phyloP scores from a whole-genome alignment of 1,140 invertebrate species.

The Sinonovacula constricta region DNA sequence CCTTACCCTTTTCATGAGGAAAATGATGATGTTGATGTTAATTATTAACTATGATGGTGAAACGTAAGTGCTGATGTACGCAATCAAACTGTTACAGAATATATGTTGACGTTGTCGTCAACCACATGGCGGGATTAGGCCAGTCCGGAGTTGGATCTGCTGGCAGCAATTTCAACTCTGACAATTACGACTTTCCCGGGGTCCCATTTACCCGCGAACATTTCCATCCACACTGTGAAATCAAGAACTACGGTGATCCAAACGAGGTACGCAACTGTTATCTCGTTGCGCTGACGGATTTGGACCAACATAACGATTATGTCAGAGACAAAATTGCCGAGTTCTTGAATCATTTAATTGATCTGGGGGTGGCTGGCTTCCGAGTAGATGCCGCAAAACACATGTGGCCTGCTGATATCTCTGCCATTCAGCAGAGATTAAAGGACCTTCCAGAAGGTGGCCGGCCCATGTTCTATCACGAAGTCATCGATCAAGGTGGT shows the following conservation, averaged over 20 bases:
- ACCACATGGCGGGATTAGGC: slow-evolving; percentile 88
- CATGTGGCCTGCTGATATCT: slow-evolving; percentile 68
- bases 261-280: slow-evolving; percentile 84
- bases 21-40: too few relatives aligned
- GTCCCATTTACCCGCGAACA: slow-evolving; percentile 78
- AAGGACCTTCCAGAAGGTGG: slow-evolving; percentile 47
- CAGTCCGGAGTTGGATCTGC: slow-evolving; percentile 65
- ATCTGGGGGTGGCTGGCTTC: slow-evolving; percentile 87
- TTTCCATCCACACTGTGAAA: slow-evolving; percentile 72
- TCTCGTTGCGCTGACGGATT: slow-evolving; percentile 85
- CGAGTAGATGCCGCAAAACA: slow-evolving; percentile 67
- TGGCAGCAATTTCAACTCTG: slow-evolving; percentile 73
- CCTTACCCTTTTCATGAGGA: too few relatives aligned
- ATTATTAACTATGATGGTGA: too few relatives aligned
- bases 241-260: slow-evolving; percentile 68
- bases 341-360: slow-evolving; percentile 82
- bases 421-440: slow-evolving; percentile 78
- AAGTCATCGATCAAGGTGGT: slow-evolving; percentile 88
- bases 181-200: slow-evolving; percentile 75
- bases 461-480: slow-evolving; percentile 83
- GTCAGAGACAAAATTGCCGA: slow-evolving; percentile 84
- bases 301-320: slow-evolving; percentile 83
- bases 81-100: too few relatives aligned
- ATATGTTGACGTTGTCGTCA: slow-evolving; percentile 90
- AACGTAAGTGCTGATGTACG: neutral